Base-by-base conservation (phyloP, 2,888 invertebrate genomes). In the Chloromyia formosa region DNA sequence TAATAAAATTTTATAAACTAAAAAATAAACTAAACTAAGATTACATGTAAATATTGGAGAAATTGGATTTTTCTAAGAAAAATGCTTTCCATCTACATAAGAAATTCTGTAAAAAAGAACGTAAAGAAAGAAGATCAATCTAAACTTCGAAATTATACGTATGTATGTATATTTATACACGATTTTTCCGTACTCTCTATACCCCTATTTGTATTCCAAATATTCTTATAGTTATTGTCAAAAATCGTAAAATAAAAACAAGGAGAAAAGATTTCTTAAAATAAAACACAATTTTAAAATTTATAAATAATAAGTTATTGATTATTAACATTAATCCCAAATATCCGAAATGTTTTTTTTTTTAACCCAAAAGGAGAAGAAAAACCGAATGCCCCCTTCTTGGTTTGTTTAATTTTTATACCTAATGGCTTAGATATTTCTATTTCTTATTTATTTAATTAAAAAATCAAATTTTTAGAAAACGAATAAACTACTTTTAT, bases 171-270 rank as follows among this genome's bases (percentile, higher is more conserved):
- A 58, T 58, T 20, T 58, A 58, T 20, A 58, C n/a, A 58, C 58
- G 20, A 20, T 58, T 20, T 20, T 18, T 18, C 20, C 5, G 7
- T 7, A 58, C 58, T 18, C 58, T 58, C 58, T 58, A 58, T 20
- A 18, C 16, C n/a, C 22, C 20, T 23, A 22, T 60, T 60, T 23
- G 60, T 60, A 60, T 60, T 23, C 4, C 23, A 14, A 60, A 20
- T 23, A 60, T 12, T 16, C 16, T 16, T 18, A 62, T 18, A 14
- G 40, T 74, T 62, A 35, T 62, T 62, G 60, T 60, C 14, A 40
- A 56, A 56, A 77, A 75, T 78, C 73, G 75, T 16, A 68, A 75
- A 75, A 77, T 76, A 75, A n/a, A n/a, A 75, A 78, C 74, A 78
- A 78, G 79, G n/a, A n/a, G n/a, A n/a, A n/a, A n/a, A n/a, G n/a